These are phyloP conservation scores for Denticeps clupeoides DNA, from an alignment of 2,797 vertebrate species.

Conservation along the genomic window DNA sequence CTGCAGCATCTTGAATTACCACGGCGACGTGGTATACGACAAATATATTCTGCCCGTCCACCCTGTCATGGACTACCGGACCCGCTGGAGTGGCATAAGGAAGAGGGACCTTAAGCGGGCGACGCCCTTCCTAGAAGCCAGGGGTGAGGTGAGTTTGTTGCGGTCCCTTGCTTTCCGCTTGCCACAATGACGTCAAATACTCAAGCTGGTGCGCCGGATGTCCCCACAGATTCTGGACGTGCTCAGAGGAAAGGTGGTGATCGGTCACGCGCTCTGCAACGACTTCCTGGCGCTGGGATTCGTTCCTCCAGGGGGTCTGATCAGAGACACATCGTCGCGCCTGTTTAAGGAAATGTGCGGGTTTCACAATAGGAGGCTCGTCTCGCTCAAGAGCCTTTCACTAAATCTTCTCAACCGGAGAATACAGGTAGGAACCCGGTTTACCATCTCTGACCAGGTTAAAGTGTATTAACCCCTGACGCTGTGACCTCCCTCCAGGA, in stretches of 20 bases:
- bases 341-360: slow-evolving; percentile 53
- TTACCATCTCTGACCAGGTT: no score
- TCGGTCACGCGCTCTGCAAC: slow-evolving; percentile 80
- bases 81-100: slow-evolving; percentile 85
- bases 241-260: slow-evolving; percentile 76
- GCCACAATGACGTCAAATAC: neutral
- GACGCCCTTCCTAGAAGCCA: slow-evolving; percentile 63
- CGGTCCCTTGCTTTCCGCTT: neutral
- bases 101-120: slow-evolving; percentile 64
- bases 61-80: slow-evolving; percentile 76
- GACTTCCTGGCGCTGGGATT: slow-evolving; percentile 78
- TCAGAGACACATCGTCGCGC: slow-evolving; percentile 70
- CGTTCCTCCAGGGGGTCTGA: slow-evolving; percentile 62
- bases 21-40: slow-evolving; percentile 76
- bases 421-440: slow-evolving; percentile 70
- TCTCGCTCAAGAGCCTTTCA: slow-evolving; percentile 74
- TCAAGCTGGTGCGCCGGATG: neutral
- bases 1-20: slow-evolving; percentile 79
- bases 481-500: slow-evolving; percentile 41
- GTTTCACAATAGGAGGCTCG: slow-evolving; percentile 21
- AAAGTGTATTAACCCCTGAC: neutral
- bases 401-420: slow-evolving; percentile 63
- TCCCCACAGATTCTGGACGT: slow-evolving; percentile 66
- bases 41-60: slow-evolving; percentile 69
- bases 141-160: slow-evolving; percentile 66